Evolutionary conservation across 2,797 vertebrate species (phyloP).

Genomic region (Chelon auratus): DNA sequence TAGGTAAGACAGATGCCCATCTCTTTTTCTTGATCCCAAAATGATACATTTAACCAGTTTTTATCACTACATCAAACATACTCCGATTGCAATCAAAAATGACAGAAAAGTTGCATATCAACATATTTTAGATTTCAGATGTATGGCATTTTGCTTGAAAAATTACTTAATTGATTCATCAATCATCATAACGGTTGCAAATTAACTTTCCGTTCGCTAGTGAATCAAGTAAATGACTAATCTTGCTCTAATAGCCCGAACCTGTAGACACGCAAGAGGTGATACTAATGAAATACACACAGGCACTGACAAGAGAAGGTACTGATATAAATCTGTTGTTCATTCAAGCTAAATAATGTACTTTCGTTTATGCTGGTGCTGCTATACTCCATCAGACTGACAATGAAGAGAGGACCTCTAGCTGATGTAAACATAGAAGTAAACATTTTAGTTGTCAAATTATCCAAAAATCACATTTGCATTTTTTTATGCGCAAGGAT

Average conservation of each 20-base stretch:
- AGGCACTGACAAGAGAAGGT: not conserved
- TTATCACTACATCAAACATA: not conserved
- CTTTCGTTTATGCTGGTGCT: no score
- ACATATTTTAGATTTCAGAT: not conserved
- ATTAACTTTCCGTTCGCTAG: not conserved
- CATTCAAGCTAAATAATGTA: no score
- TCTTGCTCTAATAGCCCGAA: constrained; percentile 8
- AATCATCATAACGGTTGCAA: not conserved
- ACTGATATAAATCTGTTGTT: not conserved
- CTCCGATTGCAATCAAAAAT: not conserved
- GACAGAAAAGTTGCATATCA: not conserved
- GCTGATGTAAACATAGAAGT: not conserved
- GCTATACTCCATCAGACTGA: no score
- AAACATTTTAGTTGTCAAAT: not conserved
- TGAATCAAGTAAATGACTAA: not conserved
- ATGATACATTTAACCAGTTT: not conserved
- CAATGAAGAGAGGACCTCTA: no score
- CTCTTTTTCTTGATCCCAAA: not conserved
- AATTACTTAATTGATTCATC: not conserved
- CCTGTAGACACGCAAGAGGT: not conserved
- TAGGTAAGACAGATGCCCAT: not conserved
- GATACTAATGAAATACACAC: not conserved
- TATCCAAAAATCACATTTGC: not conserved
- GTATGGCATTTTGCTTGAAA: not conserved
- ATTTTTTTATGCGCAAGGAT: not conserved